phyloP scores from a whole-genome alignment of 2,888 invertebrate species.

The Macrophya annulata region DNA sequence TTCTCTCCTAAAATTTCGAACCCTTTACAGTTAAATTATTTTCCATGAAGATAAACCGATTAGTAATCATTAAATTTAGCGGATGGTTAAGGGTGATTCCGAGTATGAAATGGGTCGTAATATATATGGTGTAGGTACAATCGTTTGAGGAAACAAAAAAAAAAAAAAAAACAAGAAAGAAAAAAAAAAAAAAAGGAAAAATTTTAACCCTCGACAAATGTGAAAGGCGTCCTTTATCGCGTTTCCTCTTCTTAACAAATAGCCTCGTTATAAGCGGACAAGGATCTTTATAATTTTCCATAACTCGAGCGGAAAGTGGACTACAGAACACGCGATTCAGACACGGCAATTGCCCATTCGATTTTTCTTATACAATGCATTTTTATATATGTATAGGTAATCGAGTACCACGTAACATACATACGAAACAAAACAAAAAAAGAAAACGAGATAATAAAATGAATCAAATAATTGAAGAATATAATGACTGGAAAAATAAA shows the following conservation, averaged over 20 bases:
- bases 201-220: background rate
- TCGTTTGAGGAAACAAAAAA: background rate
- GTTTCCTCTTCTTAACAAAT: conserved; percentile 19
- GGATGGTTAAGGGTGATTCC: background rate
- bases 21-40: background rate
- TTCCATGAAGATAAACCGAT: background rate
- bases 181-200: background rate
- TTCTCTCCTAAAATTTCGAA: background rate
- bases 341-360: conserved; percentile 23
- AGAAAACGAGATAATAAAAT: background rate
- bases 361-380: background rate
- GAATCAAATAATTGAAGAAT: background rate
- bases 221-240: background rate
- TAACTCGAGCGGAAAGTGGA: conserved; percentile 13
- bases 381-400: background rate
- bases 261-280: conserved; percentile 37
- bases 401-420: too few species aligned
- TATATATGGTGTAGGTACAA: conserved; percentile 23
- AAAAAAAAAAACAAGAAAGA: background rate
- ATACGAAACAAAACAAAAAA: too few species aligned
- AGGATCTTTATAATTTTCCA: conserved; percentile 33
- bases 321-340: conserved; percentile 13
- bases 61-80: background rate
- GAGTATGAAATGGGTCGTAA: conserved; percentile 30
- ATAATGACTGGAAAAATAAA: background rate